Evolutionary conservation across 2,797 vertebrate species (phyloP).

Genomic region (Sparus aurata): DNA sequence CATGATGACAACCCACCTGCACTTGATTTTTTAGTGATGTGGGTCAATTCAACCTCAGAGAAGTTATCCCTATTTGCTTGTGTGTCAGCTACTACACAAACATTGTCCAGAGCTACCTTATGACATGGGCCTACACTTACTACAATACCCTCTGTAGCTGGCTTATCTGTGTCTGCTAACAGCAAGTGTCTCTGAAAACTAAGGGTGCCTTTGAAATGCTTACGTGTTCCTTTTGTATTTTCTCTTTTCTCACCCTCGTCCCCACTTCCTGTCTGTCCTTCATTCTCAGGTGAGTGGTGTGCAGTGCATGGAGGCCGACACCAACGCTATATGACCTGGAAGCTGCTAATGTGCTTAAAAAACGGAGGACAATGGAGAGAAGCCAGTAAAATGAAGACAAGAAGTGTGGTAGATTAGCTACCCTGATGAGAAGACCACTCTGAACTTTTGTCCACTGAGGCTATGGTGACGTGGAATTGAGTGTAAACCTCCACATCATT

Average conservation of each 20-base stretch:
- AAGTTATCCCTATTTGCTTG: not conserved
- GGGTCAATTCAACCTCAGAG: not conserved
- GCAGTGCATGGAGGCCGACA: not conserved
- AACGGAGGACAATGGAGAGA: slow-evolving; percentile 46
- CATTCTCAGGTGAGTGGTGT: slow-evolving; percentile 61
- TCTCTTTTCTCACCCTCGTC: slow-evolving; percentile 29
- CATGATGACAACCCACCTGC: not conserved
- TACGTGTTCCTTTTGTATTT: slow-evolving; percentile 37
- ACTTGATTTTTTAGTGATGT: not conserved
- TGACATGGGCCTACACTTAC: not conserved
- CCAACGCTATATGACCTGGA: slow-evolving; percentile 24
- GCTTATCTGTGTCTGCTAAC: slow-evolving; percentile 9
- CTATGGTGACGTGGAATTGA: slow-evolving; percentile 38
- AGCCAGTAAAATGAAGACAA: slow-evolving; percentile 47
- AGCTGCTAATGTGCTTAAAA: slow-evolving; percentile 31
- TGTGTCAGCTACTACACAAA: not conserved
- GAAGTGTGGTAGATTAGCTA: slow-evolving; percentile 32
- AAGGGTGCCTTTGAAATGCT: slow-evolving; percentile 8
- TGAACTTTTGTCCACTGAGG: slow-evolving; percentile 6
- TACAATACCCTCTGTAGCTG: not conserved
- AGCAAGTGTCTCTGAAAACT: not conserved
- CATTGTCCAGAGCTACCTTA: not conserved
- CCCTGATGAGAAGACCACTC: slow-evolving; percentile 18
- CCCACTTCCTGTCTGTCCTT: slow-evolving; percentile 33
- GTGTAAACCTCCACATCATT: slow-evolving; percentile 12